A percentile compares a stretch with the other conserved stretches of the same genome.
Evolutionary conservation across 2,113 vertebrate species (phyloP).

Genomic region (Anguilla rostrata): DNA sequence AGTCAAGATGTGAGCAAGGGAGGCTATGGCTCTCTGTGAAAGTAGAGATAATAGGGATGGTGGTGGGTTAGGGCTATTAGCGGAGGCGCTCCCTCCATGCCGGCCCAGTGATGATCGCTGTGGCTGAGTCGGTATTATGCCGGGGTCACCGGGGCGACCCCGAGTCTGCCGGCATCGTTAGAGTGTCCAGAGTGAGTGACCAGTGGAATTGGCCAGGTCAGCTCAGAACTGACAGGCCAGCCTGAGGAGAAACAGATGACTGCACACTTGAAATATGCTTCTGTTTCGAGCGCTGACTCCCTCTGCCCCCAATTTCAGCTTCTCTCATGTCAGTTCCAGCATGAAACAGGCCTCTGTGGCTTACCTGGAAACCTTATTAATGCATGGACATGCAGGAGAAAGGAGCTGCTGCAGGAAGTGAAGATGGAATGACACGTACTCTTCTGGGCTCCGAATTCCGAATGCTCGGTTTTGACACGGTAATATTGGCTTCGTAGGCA

Average conservation of each 20-base stretch:
- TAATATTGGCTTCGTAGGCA: not conserved
- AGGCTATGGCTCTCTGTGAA: no score
- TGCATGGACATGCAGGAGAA: not conserved
- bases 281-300: not conserved
- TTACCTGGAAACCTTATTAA: conserved; percentile 1
- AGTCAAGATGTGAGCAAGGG: no score
- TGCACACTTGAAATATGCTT: not conserved
- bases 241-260: not conserved
- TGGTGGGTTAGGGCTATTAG: not conserved
- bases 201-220: not conserved
- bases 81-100: not conserved
- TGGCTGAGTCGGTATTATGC: not conserved
- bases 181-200: not conserved
- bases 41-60: no score
- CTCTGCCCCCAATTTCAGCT: conserved; percentile 3
- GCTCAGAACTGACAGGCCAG: not conserved
- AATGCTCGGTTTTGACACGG: not conserved
- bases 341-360: not conserved
- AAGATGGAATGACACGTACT: not conserved
- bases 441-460: not conserved
- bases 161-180: not conserved
- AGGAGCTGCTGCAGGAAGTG: not conserved
- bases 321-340: not conserved
- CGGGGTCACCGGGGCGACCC: not conserved
- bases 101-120: not conserved